Base-by-base conservation (phyloP, 2,888 invertebrate genomes). In the Terebella lapidaria region DNA sequence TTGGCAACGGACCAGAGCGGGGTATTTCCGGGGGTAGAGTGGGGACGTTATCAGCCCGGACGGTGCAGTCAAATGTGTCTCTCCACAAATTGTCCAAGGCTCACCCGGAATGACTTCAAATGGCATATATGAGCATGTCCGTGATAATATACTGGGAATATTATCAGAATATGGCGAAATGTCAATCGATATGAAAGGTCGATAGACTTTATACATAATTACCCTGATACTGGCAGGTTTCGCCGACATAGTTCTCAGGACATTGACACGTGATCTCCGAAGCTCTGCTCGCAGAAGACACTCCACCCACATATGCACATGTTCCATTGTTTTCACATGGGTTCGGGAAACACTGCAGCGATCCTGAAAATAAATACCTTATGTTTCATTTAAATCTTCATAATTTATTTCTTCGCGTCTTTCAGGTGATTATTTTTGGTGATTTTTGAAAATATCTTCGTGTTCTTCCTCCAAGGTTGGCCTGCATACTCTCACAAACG, bases 401-500 rank as follows among this genome's bases (percentile, higher is more conserved):
- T n/a, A n/a, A n/a, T n/a, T n/a, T n/a, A n/a, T n/a, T n/a, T n/a
- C n/a, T n/a, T n/a, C n/a, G n/a, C n/a, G n/a, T n/a, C n/a, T n/a
- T n/a, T n/a, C n/a, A n/a, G n/a, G n/a, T n/a, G n/a, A n/a, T n/a
- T n/a, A n/a, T n/a, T n/a, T n/a, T n/a, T n/a, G n/a, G n/a, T n/a
- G n/a, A n/a, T n/a, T n/a, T n/a, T n/a, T n/a, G n/a, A n/a, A n/a
- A n/a, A n/a, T n/a, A n/a, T n/a, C n/a, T n/a, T n/a, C n/a, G n/a
- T n/a, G n/a, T n/a, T n/a, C n/a, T n/a, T n/a, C n/a, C n/a, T n/a
- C 35, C 15, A 20, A 10, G 25, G 10, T 20, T 5, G 10, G 47
- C 15, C 3, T 24, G 42, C 62, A 47, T 49, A 65, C 65, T 20
- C 42, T 65, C 66, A 52, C 66, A 65, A 30, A 65, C 59, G 56